Percentiles rank a stretch among this genome's conserved stretches.
phyloP scores from a whole-genome alignment of 2,888 invertebrate species.

The Hemaris fuciformis region DNA sequence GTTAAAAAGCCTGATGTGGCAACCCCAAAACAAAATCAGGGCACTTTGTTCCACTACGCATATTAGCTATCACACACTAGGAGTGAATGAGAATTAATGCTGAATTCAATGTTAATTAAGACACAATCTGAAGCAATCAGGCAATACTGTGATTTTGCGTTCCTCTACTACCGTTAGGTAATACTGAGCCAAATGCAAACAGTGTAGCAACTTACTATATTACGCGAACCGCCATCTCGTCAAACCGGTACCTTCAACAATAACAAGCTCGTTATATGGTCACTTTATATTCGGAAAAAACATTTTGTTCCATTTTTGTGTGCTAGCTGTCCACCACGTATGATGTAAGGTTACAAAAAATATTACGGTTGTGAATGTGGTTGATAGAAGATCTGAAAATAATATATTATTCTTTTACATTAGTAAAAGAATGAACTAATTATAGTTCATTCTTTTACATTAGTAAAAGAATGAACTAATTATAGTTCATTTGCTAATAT shows the following conservation, averaged over 20 bases:
- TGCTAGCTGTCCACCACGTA: background rate
- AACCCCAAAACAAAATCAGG: no score
- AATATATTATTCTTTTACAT: background rate
- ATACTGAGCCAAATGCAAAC: background rate
- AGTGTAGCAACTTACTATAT: background rate
- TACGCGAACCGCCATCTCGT: background rate
- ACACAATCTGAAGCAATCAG: background rate
- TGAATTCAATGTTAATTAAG: background rate
- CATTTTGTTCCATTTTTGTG: background rate
- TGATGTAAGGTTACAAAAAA: background rate
- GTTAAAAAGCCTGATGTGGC: no score
- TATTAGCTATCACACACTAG: no score
- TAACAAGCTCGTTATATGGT: background rate
- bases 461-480: no score
- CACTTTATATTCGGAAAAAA: background rate
- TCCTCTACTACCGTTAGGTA: background rate
- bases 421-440: no score
- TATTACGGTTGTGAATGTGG: background rate
- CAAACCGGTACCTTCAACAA: slow-evolving; percentile 5
- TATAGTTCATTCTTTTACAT: no score
- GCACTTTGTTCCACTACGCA: no score
- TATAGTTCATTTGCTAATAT: background rate
- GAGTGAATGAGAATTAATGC: background rate
- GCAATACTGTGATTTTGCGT: background rate
- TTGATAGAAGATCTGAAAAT: background rate